Evolutionary conservation across 2,888 invertebrate species (phyloP), one percentile per base, ranked within the genome.

Genomic region (Tribolium freemani): DNA sequence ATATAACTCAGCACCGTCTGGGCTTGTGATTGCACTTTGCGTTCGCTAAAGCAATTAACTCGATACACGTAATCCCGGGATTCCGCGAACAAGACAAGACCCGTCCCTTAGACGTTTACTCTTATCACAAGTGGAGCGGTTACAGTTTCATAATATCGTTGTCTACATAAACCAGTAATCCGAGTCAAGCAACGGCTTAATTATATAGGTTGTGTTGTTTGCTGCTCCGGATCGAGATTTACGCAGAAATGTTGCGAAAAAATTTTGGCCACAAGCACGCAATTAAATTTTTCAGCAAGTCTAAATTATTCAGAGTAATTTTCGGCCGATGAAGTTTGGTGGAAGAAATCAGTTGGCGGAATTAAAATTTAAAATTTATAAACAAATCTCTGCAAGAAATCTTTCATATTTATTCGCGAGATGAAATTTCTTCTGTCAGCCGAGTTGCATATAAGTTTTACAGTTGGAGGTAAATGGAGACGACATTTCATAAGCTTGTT

Each of bases 41-140:
- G 72, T 72, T 69, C 63, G 50, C 71, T 75, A 75, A 75, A 75
- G 75, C 75, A 75, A 75, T 75, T 75, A 75, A 75, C 73, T 72
- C 64, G 75, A 75, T 72, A 75, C 75, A 70, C 67, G 75, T 72
- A 72, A 72, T 75, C 69, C 68, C 3, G 53, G 68, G 63, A 72
- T 70, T 67, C 64, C 72, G 60, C 53, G 31, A 67, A 13, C 13
- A 67, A 67, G 67, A 57, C 57, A 31, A 66, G 54, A 57, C 57
- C 50, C 50, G 63, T 26, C 45, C 51, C 38, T 63, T 21, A 61
- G 48, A 61, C 60, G 44, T n/a, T 61, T 50, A 26, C 60, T 61
- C 60, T 61, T 61, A 61, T 61, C 60, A 48, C 26, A 30, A 61
- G 48, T 13, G 48, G 10, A 16, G 38, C 16, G 26, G 60, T 61